phyloP scores from a whole-genome alignment of 2,797 vertebrate species.

The Sciurus vulgaris region DNA sequence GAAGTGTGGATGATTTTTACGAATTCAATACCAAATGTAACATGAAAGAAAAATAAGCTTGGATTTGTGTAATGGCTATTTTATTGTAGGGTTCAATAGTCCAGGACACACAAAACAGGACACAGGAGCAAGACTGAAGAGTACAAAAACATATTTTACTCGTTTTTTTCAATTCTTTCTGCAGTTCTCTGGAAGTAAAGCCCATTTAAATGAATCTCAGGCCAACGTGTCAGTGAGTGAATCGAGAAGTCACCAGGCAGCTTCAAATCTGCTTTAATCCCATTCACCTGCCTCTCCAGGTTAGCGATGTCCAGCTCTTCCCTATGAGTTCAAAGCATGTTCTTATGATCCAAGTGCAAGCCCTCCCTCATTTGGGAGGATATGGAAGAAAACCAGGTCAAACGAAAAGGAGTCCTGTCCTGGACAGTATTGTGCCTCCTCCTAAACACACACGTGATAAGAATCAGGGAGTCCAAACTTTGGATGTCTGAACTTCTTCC shows the following conservation, averaged over 20 bases:
- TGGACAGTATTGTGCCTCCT: not conserved
- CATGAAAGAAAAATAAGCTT: not conserved
- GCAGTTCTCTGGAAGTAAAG: not conserved
- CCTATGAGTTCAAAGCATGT: not conserved
- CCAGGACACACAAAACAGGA: not conserved
- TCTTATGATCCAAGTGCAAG: not conserved
- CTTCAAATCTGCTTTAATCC: not conserved
- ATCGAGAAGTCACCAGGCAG: not conserved
- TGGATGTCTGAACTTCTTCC: not conserved
- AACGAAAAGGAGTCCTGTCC: not conserved
- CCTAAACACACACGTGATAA: not conserved
- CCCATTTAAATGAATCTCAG: not conserved
- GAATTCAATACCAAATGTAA: conserved; percentile 39
- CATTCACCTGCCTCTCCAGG: not conserved
- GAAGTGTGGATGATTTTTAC: not conserved
- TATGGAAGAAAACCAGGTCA: not conserved
- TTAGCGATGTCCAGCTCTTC: not conserved
- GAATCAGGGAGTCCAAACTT: not conserved
- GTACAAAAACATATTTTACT: not conserved
- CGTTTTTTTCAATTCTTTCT: conserved; percentile 21
- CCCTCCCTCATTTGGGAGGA: not conserved
- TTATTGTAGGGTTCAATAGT: not conserved
- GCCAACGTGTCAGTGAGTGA: not conserved
- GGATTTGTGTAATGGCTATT: not conserved
- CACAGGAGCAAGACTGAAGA: not conserved